Conservation (phyloP, 1,140 invertebrate species). For the Drosophila prosaltans region DNA sequence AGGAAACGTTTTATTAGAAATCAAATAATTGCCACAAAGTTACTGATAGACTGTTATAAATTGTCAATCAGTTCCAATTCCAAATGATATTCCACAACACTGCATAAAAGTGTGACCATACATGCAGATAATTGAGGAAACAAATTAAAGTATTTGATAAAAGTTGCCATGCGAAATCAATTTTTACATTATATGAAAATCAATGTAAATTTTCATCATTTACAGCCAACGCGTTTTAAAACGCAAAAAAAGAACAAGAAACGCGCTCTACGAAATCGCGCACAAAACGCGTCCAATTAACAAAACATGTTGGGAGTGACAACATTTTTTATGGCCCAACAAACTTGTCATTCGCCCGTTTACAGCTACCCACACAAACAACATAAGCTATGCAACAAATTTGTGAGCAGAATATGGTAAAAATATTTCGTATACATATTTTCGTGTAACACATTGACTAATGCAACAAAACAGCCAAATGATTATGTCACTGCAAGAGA, state of each 20-base stretch:
- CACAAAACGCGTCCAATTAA: constrained; percentile 26
- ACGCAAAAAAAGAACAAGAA: neutral
- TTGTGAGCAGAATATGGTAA: constrained; percentile 32
- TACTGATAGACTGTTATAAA: no score
- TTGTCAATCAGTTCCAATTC: neutral
- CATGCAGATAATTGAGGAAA: no score
- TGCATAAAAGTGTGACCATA: no score
- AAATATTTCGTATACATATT: constrained; percentile 25
- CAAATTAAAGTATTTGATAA: no score
- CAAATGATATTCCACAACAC: no score
- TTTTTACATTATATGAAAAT: neutral
- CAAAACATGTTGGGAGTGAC: constrained; percentile 32
- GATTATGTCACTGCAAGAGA: constrained; percentile 60
- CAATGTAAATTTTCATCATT: neutral
- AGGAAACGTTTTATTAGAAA: neutral
- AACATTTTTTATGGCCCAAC: constrained; percentile 60
- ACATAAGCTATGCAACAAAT: constrained; percentile 53
- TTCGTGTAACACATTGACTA: constrained; percentile 49
- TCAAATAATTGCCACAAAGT: no score
- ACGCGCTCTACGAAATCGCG: constrained; percentile 1
- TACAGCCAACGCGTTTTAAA: constrained; percentile 4
- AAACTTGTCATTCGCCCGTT: constrained; percentile 56
- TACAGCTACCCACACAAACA: constrained; percentile 38
- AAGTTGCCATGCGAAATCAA: neutral
- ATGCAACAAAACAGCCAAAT: constrained; percentile 46